Base-by-base conservation (phyloP, 2,113 vertebrate species). In the Arenaria interpres region DNA sequence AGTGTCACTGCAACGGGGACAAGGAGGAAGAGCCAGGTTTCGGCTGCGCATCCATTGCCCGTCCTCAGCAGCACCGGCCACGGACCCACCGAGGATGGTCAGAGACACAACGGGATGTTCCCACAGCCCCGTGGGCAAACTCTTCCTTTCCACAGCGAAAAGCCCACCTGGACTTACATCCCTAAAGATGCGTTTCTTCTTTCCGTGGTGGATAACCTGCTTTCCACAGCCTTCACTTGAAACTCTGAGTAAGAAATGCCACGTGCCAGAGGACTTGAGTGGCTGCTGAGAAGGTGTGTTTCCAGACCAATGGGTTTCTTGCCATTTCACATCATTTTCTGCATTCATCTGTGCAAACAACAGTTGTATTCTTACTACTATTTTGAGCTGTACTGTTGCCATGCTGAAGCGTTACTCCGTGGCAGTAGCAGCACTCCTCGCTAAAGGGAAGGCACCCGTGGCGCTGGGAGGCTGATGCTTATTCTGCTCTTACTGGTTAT, bases 321-420 rank as follows among this genome's bases (percentile, higher is more conserved):
- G 89, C 79, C 79, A 43, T 77, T 71, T 88, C 93, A n/a, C 90
- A 62, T 68, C 64, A 22, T 62, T 81, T 74, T 62, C 90, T 80
- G 63, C 83, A 59, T 57, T 76, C n/a, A 19, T 21, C 90, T 28
- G 27, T 54, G 63, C 86, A 88, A 95, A 66, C 79, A 85, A 19
- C 41, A 6, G 59, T 72, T 57, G 39, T 53, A 53, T 50, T 43
- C 66, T 60, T 24, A 35, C 35, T 39, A 33, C 23, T 53, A 27
- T 54, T 86, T 73, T 53, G 79, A 92, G 50, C 39, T 32, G 3
- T 3, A 10, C 23, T 33, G 41, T 39, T 74, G 50, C 92, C 60
- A 9, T 0, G 30, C 53, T 39, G 35, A 76, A 87, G 23, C 1
- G 1, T n/a, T 64, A 28, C 59, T 28, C 37, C 8, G 0, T 6